Evolutionary conservation across 2,888 invertebrate genomes (phyloP), one percentile per base, ranked within the genome.

Genomic region (Ischnura elegans): DNA sequence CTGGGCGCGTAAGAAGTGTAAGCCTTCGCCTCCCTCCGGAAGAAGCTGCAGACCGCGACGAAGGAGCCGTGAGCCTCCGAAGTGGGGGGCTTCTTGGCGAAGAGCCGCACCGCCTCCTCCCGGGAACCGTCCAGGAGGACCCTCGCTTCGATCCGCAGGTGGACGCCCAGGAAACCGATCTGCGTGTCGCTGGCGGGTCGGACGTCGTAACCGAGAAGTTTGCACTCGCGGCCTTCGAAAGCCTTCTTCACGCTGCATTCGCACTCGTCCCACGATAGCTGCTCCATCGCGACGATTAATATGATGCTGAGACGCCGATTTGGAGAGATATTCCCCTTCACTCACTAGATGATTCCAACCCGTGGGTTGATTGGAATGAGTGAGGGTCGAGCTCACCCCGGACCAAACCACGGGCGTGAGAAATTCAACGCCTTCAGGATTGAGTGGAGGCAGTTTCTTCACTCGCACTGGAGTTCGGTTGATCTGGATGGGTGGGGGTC

Each of bases 11-110:
- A 86, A 2, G 51, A 55, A 0, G 42, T 51, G 61, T 93, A 93
- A 10, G 84, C 25, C 51, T 6, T n/a, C 2, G 85, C 3, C 61
- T 93, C 93, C 25, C 76, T 85, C 4, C 42, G 43, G 43, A 86
- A 93, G 43, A 55, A 47, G 29, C 46, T 45, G 45, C 85, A 86
- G 42, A 0, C 19, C 1, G 47, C 36, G 47, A 85, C 85, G 85
- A 29, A 93, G 25, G 19, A 10, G 36, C 13, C 42, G 5, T 93
- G 93, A 29, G 43, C 55, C 2, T 29, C 8, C 51, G 85, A 29
- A 1, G 25, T 21, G 42, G 93, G 93, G 3, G 84, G 86, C 36
- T 29, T 84, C 36, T 93, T 93, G 45, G 86, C 93, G 61, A 93
- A 93, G 3, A 93, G 51, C 29, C 21, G 43, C 1, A 76, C 25